These are phyloP conservation scores for Drosophila eugracilis DNA, from an alignment of 1,140 invertebrate species.

Conservation along the genomic window DNA sequence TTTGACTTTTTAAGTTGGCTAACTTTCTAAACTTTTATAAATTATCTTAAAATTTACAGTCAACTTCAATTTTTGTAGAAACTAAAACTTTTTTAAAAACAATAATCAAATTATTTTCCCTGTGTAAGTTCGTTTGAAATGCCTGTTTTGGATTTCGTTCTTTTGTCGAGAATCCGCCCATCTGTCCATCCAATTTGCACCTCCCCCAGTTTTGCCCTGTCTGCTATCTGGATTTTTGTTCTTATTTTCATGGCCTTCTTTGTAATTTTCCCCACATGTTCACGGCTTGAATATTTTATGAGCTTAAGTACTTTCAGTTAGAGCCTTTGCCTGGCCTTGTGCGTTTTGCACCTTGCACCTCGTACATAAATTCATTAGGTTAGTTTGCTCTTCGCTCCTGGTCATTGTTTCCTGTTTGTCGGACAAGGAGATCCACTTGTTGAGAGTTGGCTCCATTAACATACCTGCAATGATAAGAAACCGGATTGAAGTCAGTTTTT, in stretches of 20 bases:
- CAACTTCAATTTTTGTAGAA: not conserved
- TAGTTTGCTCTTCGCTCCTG: slow-evolving; percentile 38
- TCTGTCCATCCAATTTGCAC: slow-evolving; percentile 11
- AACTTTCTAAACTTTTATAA: no score
- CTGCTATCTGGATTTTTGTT: slow-evolving; percentile 49
- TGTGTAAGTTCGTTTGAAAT: slow-evolving; percentile 3
- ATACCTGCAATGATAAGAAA: slow-evolving; percentile 50
- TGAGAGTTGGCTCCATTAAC: slow-evolving; percentile 30
- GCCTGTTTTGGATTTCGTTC: slow-evolving; percentile 14
- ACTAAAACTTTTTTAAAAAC: not conserved
- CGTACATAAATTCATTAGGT: slow-evolving; percentile 79
- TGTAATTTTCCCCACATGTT: slow-evolving; percentile 80
- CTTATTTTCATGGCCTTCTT: slow-evolving; percentile 42
- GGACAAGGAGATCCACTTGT: slow-evolving; percentile 34
- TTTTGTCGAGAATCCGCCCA: slow-evolving; percentile 8
- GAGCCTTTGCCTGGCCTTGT: slow-evolving; percentile 61
- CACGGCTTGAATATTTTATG: slow-evolving; percentile 81
- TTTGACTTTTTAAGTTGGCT: no score
- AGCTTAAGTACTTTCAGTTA: slow-evolving; percentile 80
- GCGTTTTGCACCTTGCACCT: slow-evolving; percentile 64
- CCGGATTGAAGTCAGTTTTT: slow-evolving; percentile 10
- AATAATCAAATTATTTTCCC: not conserved
- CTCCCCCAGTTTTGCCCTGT: slow-evolving; percentile 6
- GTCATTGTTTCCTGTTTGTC: slow-evolving; percentile 45
- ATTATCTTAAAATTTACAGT: not conserved